Base-by-base conservation (phyloP, 2,888 invertebrate genomes). In the Cabera pusaria region DNA sequence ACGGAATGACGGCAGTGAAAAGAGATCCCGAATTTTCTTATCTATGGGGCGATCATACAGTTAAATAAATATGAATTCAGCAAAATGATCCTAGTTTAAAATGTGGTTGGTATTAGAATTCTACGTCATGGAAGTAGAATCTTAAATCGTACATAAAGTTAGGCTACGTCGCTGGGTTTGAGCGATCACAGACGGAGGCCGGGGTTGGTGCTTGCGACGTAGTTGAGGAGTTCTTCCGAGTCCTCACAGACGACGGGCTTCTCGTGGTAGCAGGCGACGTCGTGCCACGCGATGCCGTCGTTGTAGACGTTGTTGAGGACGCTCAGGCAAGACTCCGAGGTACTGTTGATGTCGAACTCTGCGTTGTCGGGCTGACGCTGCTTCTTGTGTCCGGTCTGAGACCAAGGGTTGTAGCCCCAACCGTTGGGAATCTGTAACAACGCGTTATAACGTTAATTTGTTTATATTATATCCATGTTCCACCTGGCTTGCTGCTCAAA, bases 261-360 rank as follows among this genome's bases (percentile, higher is more conserved):
- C 83, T 97, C 96, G 83, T 97, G 97, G 81, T 97, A 96, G 81
- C 97, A 97, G 51, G 96, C 96, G 33, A 97, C 96, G 79, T 97
- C 97, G 84, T 97, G 97, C 97, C 97, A 97, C 53, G 95, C 96
- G 73, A 97, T 96, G 52, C 97, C 97, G 71, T 97, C 97, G 68
- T 94, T 96, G 91, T 97, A 97, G 3, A 97, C 97, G 80, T 97
- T 97, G 90, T 97, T 97, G 49, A 97, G 90, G 48, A 97, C 91
- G 37, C 96, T 94, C 64, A 97, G 79, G 65, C 97, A 97, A 18
- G 97, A 96, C 77, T 97, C 97, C 49, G 92, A 93, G 46, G 96
- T 97, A 44, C 93, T 92, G 84, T 96, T 96, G 80, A 96, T 96
- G 68, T 96, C 96, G 81, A 93, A 96, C 78, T 97, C 97, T 0